phyloP scores from a whole-genome alignment of 1,140 invertebrate species.

The Drosophila funebris region DNA sequence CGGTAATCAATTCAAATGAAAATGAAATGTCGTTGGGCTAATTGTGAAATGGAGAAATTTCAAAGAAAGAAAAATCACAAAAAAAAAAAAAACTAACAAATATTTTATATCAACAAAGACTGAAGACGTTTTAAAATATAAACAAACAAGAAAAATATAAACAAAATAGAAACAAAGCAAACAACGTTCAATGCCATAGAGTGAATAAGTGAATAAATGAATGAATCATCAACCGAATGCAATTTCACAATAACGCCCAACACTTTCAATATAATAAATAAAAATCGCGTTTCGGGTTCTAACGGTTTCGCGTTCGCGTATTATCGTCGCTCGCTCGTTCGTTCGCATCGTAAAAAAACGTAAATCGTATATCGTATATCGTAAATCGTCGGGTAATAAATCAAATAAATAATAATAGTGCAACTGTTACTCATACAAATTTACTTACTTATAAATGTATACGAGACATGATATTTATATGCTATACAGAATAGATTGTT shows the following conservation, averaged over 20 bases:
- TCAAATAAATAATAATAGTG: constrained; percentile 63
- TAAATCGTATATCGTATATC: constrained; percentile 24
- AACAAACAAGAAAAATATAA: constrained; percentile 12
- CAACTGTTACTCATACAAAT: constrained; percentile 77
- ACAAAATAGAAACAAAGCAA: constrained; percentile 37
- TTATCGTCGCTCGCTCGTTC: constrained; percentile 76
- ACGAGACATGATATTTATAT: constrained; percentile 64
- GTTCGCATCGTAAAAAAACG: constrained; percentile 60
- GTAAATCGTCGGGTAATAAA: constrained; percentile 64
- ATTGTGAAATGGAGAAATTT: constrained; percentile 45
- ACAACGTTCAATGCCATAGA: constrained; percentile 49
- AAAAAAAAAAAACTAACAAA: constrained; percentile 42
- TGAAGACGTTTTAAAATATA: constrained; percentile 34
- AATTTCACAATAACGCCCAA: constrained; percentile 54
- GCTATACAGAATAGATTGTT: constrained; percentile 56
- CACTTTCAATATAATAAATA: constrained; percentile 43
- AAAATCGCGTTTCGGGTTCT: constrained; percentile 76
- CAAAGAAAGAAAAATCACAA: constrained; percentile 21
- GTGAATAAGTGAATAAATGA: no score
- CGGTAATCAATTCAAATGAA: constrained; percentile 46
- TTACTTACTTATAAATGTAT: constrained; percentile 70
- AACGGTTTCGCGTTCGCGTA: constrained; percentile 83
- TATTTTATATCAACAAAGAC: constrained; percentile 65
- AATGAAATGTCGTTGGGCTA: constrained; percentile 51
- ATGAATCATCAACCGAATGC: constrained; percentile 29